These are phyloP conservation scores for Cynodonichthys magdalenae DNA, from an alignment of 2,797 vertebrate species.

Conservation along the genomic window DNA sequence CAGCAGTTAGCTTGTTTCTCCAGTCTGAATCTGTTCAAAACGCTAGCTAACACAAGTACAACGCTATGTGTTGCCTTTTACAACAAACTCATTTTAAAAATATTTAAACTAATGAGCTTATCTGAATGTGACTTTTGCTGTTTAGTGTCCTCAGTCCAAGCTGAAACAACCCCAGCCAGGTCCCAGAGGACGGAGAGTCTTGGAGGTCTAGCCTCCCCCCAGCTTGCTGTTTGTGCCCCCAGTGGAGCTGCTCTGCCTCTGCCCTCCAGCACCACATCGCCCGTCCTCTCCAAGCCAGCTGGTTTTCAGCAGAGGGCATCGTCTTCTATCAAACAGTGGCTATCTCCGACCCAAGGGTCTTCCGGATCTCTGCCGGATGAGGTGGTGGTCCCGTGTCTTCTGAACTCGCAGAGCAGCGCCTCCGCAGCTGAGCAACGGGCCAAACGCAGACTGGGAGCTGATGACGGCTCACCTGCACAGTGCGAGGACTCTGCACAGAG, in stretches of 20 bases:
- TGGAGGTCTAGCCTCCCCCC: slow-evolving; percentile 80
- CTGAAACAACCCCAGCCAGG: slow-evolving; percentile 85
- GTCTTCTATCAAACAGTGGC: slow-evolving; percentile 87
- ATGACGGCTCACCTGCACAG: slow-evolving; percentile 38
- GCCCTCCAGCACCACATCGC: slow-evolving; percentile 84
- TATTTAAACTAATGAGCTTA: too few relatives aligned
- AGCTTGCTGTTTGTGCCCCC: slow-evolving; percentile 85
- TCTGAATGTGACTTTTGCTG: slow-evolving; percentile 3
- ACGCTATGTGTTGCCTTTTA: too few relatives aligned
- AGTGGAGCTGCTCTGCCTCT: slow-evolving; percentile 85
- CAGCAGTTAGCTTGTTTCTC: too few relatives aligned
- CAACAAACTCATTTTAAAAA: too few relatives aligned
- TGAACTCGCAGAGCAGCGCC: slow-evolving; percentile 59
- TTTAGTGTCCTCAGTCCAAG: slow-evolving; percentile 47
- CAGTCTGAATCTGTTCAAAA: too few relatives aligned
- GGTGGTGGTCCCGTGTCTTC: slow-evolving; percentile 81
- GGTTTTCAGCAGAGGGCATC: slow-evolving; percentile 55
- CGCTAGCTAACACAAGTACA: too few relatives aligned
- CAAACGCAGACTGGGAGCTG: slow-evolving; percentile 91
- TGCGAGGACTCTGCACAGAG: slow-evolving; percentile 76
- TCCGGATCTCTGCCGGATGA: slow-evolving; percentile 67
- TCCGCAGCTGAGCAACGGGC: slow-evolving; percentile 82
- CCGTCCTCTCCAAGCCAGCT: slow-evolving; percentile 46
- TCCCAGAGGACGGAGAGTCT: slow-evolving; percentile 64
- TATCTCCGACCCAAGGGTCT: slow-evolving; percentile 78